These are phyloP conservation scores for Aplochiton taeniatus DNA, from an alignment of 2,797 vertebrate species.

Conservation along the genomic window DNA sequence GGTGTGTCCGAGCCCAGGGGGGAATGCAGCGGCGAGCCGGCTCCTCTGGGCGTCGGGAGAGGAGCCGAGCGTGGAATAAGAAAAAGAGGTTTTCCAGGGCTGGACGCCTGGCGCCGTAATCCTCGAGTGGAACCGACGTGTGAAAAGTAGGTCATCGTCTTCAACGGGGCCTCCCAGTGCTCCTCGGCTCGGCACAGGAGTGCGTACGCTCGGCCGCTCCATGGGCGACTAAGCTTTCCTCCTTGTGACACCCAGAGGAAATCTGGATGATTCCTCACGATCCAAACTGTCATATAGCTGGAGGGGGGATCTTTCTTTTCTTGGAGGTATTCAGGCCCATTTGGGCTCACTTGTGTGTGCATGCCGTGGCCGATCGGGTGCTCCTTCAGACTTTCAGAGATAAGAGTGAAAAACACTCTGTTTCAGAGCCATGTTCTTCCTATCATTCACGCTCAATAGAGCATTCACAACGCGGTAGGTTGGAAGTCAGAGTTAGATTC, in stretches of 20 bases:
- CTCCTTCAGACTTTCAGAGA: too few relatives aligned
- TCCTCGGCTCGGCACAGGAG: constrained; percentile 38
- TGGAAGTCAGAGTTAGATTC: too few relatives aligned
- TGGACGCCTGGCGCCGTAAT: constrained; percentile 44
- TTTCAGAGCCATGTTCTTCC: too few relatives aligned
- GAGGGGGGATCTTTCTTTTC: background rate
- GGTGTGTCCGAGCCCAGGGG: constrained; percentile 31
- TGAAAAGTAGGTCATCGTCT: constrained; percentile 64
- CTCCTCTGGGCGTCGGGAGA: too few relatives aligned
- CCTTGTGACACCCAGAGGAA: background rate
- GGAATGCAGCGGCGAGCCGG: too few relatives aligned
- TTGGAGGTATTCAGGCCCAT: background rate
- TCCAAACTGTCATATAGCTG: background rate
- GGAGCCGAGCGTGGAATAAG: constrained; percentile 35
- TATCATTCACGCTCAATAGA: too few relatives aligned
- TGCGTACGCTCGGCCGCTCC: constrained; percentile 36
- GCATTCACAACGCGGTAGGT: too few relatives aligned
- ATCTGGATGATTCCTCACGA: background rate
- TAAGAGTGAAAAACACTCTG: too few relatives aligned
- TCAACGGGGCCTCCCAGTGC: constrained; percentile 40
- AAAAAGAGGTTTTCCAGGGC: constrained; percentile 45
- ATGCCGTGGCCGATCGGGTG: background rate
- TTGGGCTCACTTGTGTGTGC: background rate
- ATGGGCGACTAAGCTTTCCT: constrained; percentile 15
- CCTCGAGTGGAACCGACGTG: constrained; percentile 40